phyloP scores from a whole-genome alignment of 1,140 invertebrate species.

The Meloidogyne chitwoodi region DNA sequence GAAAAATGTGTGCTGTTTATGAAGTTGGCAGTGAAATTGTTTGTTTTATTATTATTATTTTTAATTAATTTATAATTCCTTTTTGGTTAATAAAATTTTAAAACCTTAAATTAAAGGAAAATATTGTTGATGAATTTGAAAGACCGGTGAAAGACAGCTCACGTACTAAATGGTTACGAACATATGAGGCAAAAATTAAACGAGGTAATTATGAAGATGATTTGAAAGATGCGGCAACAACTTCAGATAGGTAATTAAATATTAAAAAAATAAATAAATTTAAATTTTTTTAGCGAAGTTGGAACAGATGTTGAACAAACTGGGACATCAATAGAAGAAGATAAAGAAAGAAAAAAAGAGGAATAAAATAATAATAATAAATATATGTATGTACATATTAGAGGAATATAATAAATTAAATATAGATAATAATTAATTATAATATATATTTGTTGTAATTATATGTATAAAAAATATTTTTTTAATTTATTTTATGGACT shows the following conservation, averaged over 20 bases:
- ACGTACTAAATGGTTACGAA: not conserved
- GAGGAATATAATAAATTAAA: no score
- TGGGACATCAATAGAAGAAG: not conserved
- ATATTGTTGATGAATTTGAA: not conserved
- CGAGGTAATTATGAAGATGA: not conserved
- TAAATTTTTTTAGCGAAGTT: not conserved
- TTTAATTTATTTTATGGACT: no score
- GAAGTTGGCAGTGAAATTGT: not conserved
- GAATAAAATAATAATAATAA: not conserved
- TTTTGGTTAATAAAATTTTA: no score
- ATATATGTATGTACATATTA: no score
- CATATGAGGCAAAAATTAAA: not conserved
- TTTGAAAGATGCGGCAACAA: not conserved
- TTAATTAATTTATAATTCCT: no score
- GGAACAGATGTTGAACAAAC: not conserved
- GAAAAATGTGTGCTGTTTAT: not conserved
- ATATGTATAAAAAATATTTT: no score
- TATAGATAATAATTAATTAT: no score
- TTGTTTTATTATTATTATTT: not conserved
- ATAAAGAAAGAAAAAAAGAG: not conserved
- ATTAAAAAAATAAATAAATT: not conserved
- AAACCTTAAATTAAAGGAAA: not conserved
- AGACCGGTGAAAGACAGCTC: not conserved
- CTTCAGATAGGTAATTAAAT: not conserved
- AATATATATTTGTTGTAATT: no score